These are phyloP conservation scores for Cybosia mesomella DNA, from an alignment of 2,888 invertebrate genomes.

Conservation along the genomic window DNA sequence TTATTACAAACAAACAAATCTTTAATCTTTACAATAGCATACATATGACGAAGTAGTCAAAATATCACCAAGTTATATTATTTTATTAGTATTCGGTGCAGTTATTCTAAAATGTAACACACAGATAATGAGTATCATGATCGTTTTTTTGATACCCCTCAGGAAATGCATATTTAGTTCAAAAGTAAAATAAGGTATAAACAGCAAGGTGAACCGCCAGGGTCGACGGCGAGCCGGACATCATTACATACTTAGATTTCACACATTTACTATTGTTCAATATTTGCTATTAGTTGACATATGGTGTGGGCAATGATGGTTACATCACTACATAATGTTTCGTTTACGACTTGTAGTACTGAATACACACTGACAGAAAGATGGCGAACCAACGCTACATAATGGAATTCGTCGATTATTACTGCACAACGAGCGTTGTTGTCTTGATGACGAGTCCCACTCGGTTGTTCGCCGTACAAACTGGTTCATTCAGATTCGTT, in stretches of 20 bases:
- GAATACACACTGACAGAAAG: background rate
- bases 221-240: slow-evolving; percentile 10
- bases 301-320: background rate
- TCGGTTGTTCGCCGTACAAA: background rate
- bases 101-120: background rate
- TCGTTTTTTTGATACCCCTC: background rate
- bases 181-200: slow-evolving; percentile 3
- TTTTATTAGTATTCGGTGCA: background rate
- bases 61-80: background rate
- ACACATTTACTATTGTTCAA: slow-evolving; percentile 7
- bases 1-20: too few species aligned
- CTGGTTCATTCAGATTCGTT: too few species aligned
- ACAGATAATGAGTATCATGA: background rate
- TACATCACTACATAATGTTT: background rate
- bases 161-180: background rate
- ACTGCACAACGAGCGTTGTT: background rate
- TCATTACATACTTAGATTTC: slow-evolving; percentile 6
- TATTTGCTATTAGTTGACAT: slow-evolving; percentile 8
- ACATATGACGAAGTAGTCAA: background rate
- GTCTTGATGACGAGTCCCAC: background rate
- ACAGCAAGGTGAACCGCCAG: background rate
- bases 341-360: background rate
- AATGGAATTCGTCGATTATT: background rate
- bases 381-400: background rate
- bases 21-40: too few species aligned